Evolutionary conservation across 2,113 vertebrate species (phyloP).

Genomic region (Albula glossodonta): DNA sequence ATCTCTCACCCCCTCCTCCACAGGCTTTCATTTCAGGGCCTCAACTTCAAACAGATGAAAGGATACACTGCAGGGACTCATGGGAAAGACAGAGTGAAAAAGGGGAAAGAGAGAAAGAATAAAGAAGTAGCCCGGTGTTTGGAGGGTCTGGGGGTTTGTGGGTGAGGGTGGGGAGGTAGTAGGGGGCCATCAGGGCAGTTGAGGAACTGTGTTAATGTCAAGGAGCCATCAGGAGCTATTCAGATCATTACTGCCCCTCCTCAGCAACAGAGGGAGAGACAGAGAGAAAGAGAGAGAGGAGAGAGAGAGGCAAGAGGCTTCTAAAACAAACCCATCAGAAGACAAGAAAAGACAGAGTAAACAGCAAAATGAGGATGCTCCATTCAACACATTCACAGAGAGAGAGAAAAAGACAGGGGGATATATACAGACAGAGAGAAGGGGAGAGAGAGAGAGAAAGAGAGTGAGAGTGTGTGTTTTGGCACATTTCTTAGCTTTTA

Average conservation of each 20-base stretch:
- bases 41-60: constrained; percentile 80
- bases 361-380: too few relatives aligned
- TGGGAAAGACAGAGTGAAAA: constrained; percentile 57
- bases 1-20: constrained; percentile 52
- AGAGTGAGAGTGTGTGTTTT: background rate
- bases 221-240: constrained; percentile 51
- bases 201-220: constrained; percentile 63
- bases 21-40: constrained; percentile 73
- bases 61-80: constrained; percentile 72
- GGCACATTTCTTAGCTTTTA: background rate
- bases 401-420: too few relatives aligned
- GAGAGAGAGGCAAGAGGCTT: background rate
- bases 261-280: too few relatives aligned
- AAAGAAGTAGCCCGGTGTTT: constrained; percentile 55
- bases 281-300: too few relatives aligned
- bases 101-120: constrained; percentile 37
- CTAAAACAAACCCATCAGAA: background rate
- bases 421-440: too few relatives aligned
- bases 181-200: constrained; percentile 21
- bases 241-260: background rate
- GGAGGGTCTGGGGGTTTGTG: constrained; percentile 24
- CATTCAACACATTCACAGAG: too few relatives aligned
- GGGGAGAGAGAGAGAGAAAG: too few relatives aligned
- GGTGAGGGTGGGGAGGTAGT: background rate
- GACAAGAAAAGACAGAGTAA: background rate